Conservation (phyloP, 2,888 invertebrate species). For the Gastracanthus pulcherrimus region DNA sequence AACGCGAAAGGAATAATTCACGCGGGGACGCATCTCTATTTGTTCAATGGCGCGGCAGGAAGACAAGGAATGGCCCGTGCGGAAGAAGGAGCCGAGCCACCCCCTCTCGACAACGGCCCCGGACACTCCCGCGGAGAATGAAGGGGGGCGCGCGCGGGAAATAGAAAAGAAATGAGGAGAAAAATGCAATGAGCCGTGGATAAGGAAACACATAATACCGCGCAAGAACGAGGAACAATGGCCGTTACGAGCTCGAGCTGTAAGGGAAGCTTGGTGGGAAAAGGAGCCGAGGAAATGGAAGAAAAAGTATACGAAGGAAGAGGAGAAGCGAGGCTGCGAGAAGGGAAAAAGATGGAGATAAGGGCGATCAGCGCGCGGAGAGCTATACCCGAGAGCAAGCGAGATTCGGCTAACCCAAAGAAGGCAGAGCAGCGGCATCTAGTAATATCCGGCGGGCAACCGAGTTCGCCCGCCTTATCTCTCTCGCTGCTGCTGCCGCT, state of each 20-base stretch:
- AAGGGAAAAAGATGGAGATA: conserved; percentile 5
- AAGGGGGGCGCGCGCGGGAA: not conserved
- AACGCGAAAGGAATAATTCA: not conserved
- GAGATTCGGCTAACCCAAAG: conserved; percentile 12
- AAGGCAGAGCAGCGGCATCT: conserved; percentile 11
- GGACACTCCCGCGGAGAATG: not conserved
- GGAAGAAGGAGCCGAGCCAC: not conserved
- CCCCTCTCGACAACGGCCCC: not conserved
- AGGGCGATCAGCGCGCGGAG: not conserved
- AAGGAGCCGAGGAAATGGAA: not conserved
- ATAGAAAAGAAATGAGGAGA: conserved; percentile 53
- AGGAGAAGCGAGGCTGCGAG: not conserved
- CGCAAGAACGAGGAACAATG: not conserved
- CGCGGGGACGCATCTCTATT: not conserved
- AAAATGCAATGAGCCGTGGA: conserved; percentile 38
- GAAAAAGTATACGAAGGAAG: not conserved
- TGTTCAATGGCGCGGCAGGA: not conserved
- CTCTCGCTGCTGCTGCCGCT: too few relatives aligned
- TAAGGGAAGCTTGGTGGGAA: too few relatives aligned
- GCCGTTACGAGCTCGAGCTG: too few relatives aligned
- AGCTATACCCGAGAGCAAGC: not conserved
- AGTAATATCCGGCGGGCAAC: conserved; percentile 53
- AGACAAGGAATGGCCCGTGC: not conserved
- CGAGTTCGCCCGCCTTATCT: conserved; percentile 38
- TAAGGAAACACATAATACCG: not conserved